phyloP scores from a whole-genome alignment of 2,797 vertebrate genomes.

The Decapterus maruadsi region DNA sequence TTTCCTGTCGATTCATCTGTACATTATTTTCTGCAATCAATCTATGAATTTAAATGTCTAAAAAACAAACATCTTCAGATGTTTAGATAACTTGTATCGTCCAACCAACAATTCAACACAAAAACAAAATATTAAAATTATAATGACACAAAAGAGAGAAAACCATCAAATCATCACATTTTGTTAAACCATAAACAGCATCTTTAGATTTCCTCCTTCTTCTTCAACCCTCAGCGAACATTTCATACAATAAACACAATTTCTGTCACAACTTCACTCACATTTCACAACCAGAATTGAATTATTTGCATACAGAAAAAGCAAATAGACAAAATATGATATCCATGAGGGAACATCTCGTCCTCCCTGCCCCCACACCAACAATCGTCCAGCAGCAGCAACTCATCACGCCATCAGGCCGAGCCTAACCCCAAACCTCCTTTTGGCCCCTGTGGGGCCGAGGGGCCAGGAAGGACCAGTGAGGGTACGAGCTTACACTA shows the following conservation, averaged over 20 bases:
- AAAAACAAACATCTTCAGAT: conserved; percentile 3
- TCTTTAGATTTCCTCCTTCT: neutral
- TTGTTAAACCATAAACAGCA: neutral
- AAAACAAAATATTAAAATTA: neutral
- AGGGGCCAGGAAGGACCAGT: conserved; percentile 76
- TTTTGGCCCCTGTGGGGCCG: conserved; percentile 71
- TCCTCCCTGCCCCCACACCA: conserved; percentile 55
- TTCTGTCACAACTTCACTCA: neutral
- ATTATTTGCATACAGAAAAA: conserved; percentile 20
- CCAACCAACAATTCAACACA: neutral
- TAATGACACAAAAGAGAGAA: neutral
- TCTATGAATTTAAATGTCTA: neutral
- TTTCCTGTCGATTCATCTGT: neutral
- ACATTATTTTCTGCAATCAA: neutral
- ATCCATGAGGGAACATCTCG: conserved; percentile 26
- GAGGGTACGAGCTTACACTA: conserved; percentile 78
- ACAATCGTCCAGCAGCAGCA: conserved; percentile 33
- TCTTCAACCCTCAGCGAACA: neutral
- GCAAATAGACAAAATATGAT: conserved; percentile 4
- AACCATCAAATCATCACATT: neutral
- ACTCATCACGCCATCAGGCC: conserved; percentile 60
- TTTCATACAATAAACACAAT: neutral
- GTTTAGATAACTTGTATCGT: neutral
- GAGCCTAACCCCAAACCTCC: conserved; percentile 66
- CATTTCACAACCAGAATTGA: conserved; percentile 7